Evolutionary conservation across 2,113 vertebrate species (phyloP), one percentile per base, ranked within the genome.

Genomic region (Percina caprodes): DNA sequence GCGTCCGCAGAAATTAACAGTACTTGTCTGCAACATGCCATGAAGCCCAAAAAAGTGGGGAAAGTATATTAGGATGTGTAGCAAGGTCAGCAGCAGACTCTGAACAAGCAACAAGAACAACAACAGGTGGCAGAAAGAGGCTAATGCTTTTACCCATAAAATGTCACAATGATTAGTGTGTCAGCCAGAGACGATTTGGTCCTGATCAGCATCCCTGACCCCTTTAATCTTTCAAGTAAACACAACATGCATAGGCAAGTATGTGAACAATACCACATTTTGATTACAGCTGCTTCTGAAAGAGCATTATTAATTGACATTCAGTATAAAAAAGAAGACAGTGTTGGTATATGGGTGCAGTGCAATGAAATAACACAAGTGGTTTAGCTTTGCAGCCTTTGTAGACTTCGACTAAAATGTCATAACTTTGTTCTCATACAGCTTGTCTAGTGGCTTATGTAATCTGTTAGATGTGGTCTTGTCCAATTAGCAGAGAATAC

Each of bases 401-500:
- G 48, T 61, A 24, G 24, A 71, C 42, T 68, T 68, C 60, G 60
- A 24, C 78, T n/a, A 6, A 62, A 78, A 73, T 74, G 66, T 77
- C 77, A 80, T 30, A 62, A 65, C 65, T 52, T 30, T 67, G 66
- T 80, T 60, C 76, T 75, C 51, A 30, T 54, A 15, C 23, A 65
- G 68, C 82, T 74, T 42, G 46, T 39, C 65, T 63, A 58, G 26
- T 61, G 51, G 59, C 51, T 92, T 86, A 80, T 58, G 45, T 83
- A 71, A 86, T 79, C 61, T 74, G 49, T 74, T 78, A 49, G 75
- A 77, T 30, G 74, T 52, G 90, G 80, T 86, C 88, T 91, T 55
- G 55, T 87, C 74, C 84, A 88, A 63, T 81, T 91, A 80, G 73
- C 78, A 80, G 79, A 82, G 58, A 76, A 82, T 30, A 26, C 59